Evolutionary conservation across 1,140 invertebrate species (phyloP).

Genomic region (Drosophila baimaii): DNA sequence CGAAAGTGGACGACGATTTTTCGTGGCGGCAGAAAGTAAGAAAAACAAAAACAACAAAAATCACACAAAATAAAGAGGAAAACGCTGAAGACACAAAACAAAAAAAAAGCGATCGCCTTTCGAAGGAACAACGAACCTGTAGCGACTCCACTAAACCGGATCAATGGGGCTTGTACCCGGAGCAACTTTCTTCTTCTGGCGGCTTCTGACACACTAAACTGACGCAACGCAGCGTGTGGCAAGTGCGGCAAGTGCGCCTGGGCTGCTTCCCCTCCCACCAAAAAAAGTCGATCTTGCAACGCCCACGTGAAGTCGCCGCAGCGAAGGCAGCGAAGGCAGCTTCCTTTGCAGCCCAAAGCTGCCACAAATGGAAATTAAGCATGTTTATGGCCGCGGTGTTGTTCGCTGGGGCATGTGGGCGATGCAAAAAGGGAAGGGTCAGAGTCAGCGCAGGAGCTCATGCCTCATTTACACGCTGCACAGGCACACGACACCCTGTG

Average conservation of each 20-base stretch:
- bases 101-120: constrained; percentile 58
- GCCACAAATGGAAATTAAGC: constrained; percentile 72
- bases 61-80: not conserved
- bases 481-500: not conserved
- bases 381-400: constrained; percentile 46
- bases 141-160: constrained; percentile 64
- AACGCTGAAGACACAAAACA: constrained; percentile 46
- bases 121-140: constrained; percentile 76
- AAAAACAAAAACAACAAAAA: not conserved
- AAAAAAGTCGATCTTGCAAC: constrained; percentile 29
- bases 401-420: constrained; percentile 11
- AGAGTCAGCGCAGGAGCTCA: constrained; percentile 32
- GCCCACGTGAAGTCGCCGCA: constrained; percentile 51
- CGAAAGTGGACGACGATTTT: constrained; percentile 79
- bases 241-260: constrained; percentile 71
- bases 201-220: constrained; percentile 81
- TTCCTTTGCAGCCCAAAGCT: constrained; percentile 52
- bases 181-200: constrained; percentile 79
- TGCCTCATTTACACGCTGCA: constrained; percentile 65
- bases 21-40: constrained; percentile 74
- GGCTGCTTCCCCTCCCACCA: constrained; percentile 14
- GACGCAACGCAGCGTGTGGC: constrained; percentile 71
- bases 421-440: constrained; percentile 19
- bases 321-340: constrained; percentile 19
- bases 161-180: constrained; percentile 48